Evolutionary conservation across 2,113 vertebrate genomes (phyloP).

Genomic region (Mola mola): DNA sequence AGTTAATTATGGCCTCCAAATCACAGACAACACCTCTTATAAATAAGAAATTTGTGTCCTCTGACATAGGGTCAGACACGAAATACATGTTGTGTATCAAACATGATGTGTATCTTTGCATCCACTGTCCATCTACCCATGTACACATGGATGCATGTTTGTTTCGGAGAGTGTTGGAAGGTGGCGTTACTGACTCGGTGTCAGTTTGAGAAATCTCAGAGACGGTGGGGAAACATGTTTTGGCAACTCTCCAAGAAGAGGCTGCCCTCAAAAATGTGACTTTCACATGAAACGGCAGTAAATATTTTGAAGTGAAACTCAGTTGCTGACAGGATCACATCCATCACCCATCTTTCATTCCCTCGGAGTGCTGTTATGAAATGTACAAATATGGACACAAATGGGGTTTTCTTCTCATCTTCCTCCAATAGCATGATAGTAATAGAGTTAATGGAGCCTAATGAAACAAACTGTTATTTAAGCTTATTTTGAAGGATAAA

Average conservation of each 20-base stretch:
- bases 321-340: too few species aligned
- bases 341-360: constrained; percentile 16
- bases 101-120: too few species aligned
- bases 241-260: background rate
- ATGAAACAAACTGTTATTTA: background rate
- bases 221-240: constrained; percentile 7
- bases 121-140: background rate
- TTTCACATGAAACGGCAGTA: constrained; percentile 6
- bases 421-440: background rate
- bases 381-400: constrained; percentile 6
- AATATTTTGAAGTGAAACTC: constrained; percentile 34
- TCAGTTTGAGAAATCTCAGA: background rate
- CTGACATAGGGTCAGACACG: background rate
- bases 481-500: constrained; percentile 26
- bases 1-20: constrained; percentile 10
- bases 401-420: constrained; percentile 16
- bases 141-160: background rate
- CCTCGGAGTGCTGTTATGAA: constrained; percentile 5
- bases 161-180: background rate
- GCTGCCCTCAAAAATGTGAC: constrained; percentile 8
- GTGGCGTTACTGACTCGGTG: background rate
- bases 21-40: background rate
- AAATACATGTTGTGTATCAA: too few species aligned
- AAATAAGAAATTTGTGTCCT: constrained; percentile 7
- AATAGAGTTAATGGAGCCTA: constrained; percentile 10